A percentile compares a stretch with the other conserved stretches of the same genome.
These are phyloP conservation scores for Amphiprion percula DNA, from an alignment of 2,113 vertebrate species.

Conservation along the genomic window DNA sequence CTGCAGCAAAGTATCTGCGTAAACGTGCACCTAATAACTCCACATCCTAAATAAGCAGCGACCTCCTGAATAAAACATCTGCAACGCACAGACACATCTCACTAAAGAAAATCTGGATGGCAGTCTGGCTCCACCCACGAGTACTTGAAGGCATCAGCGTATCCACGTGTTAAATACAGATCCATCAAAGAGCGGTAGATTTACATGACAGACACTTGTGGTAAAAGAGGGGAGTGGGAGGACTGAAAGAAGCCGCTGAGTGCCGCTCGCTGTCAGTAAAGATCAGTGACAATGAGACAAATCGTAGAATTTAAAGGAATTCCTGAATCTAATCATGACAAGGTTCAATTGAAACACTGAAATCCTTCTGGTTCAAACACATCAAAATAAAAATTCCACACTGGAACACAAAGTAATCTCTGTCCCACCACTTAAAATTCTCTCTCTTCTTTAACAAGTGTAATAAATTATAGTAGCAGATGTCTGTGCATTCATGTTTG, in stretches of 20 bases:
- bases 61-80: slow-evolving; percentile 24
- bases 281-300: slow-evolving; percentile 36
- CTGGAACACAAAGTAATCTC: not conserved
- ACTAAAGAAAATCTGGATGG: slow-evolving; percentile 23
- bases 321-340: slow-evolving; percentile 13
- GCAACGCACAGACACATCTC: slow-evolving; percentile 36
- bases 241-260: slow-evolving; percentile 19
- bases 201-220: slow-evolving; percentile 33
- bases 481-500: too few species aligned
- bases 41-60: not conserved
- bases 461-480: too few species aligned
- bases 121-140: slow-evolving; percentile 17
- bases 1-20: not conserved
- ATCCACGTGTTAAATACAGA: slow-evolving; percentile 26
- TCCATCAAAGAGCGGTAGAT: slow-evolving; percentile 18
- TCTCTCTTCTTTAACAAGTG: not conserved
- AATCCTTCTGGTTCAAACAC: not conserved
- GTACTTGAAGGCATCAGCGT: slow-evolving; percentile 8
- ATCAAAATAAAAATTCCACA: slow-evolving; percentile 6
- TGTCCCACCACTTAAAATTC: not conserved
- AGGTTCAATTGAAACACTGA: not conserved
- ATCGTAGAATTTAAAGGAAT: slow-evolving; percentile 44
- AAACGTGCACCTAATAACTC: not conserved
- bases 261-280: slow-evolving; percentile 23
- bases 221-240: slow-evolving; percentile 45